Percentiles rank a stretch among this genome's conserved stretches.
phyloP scores from a whole-genome alignment of 2,888 invertebrate genomes.

The Disparrhopalites patrizii region DNA sequence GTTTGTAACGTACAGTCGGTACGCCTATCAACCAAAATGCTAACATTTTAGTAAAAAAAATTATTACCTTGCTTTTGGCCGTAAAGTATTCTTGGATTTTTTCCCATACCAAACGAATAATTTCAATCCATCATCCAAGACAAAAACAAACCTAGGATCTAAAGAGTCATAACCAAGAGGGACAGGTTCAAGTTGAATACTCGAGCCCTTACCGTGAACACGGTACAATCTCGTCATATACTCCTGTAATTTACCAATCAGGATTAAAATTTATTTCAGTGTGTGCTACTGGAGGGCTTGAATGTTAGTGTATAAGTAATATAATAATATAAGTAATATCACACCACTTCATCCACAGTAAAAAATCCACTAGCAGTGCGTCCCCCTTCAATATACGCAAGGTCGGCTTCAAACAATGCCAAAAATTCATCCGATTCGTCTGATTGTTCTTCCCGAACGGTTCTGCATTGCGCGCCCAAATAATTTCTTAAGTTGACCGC shows the following conservation, averaged over 20 bases:
- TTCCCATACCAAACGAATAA: constrained; percentile 91
- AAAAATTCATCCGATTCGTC: constrained; percentile 97
- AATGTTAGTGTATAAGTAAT: no score
- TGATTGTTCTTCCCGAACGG: constrained; percentile 92
- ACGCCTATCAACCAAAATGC: no score
- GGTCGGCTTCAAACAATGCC: constrained; percentile 80
- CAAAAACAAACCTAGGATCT: constrained; percentile 87
- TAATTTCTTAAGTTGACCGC: constrained; percentile 96
- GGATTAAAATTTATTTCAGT: no score
- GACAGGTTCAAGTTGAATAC: constrained; percentile 84
- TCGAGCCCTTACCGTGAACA: constrained; percentile 79
- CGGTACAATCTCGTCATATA: constrained; percentile 80
- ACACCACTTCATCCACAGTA: constrained; percentile 85
- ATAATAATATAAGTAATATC: constrained; percentile 33
- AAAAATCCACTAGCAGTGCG: constrained; percentile 95
- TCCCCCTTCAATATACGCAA: constrained; percentile 96
- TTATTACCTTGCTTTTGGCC: constrained; percentile 70
- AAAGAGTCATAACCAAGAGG: constrained; percentile 66
- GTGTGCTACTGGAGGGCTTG: no score
- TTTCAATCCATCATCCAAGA: constrained; percentile 78
- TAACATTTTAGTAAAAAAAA: no score
- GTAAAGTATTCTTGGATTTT: constrained; percentile 78
- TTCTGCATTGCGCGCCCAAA: constrained; percentile 88
- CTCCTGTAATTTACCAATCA: constrained; percentile 63
- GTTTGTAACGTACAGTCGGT: no score